phyloP scores from a whole-genome alignment of 1,140 invertebrate genomes.

The Megalonaias nervosa region DNA sequence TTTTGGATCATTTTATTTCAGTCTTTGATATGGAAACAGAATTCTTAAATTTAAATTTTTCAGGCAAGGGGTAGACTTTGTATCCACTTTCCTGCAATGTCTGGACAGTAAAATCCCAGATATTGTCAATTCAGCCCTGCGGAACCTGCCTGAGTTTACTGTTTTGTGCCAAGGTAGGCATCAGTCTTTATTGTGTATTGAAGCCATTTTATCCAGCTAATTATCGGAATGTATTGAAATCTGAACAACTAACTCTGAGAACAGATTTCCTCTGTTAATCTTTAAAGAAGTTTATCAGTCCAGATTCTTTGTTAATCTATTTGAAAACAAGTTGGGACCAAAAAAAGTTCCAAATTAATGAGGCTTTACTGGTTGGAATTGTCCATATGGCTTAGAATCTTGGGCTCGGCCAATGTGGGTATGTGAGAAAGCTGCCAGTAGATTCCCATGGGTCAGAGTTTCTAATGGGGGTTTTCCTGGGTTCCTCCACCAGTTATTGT shows the following conservation, averaged over 20 bases:
- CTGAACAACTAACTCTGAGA: not conserved
- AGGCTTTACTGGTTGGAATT: no score
- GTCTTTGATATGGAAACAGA: not conserved
- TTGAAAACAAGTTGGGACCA: no score
- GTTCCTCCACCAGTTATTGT: no score
- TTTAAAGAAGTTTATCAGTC: not conserved
- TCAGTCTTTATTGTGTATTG: not conserved
- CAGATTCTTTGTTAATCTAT: no score
- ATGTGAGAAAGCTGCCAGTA: no score
- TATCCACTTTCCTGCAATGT: slow-evolving; percentile 85
- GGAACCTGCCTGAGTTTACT: slow-evolving; percentile 86
- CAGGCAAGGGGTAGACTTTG: slow-evolving; percentile 72
- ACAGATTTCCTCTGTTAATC: not conserved
- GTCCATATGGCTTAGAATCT: no score
- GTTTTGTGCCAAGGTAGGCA: slow-evolving; percentile 82
- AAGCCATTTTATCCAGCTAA: not conserved
- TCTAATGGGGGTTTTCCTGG: no score
- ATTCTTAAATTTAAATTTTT: slow-evolving; percentile 31
- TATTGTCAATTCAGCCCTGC: slow-evolving; percentile 84
- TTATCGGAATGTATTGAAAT: not conserved
- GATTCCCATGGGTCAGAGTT: no score
- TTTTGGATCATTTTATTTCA: slow-evolving; percentile 1
- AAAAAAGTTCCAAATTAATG: no score
- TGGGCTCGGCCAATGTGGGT: no score
- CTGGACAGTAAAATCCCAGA: slow-evolving; percentile 85